These are phyloP conservation scores for Napeogenes inachia DNA, from an alignment of 2,888 invertebrate species.

Conservation along the genomic window DNA sequence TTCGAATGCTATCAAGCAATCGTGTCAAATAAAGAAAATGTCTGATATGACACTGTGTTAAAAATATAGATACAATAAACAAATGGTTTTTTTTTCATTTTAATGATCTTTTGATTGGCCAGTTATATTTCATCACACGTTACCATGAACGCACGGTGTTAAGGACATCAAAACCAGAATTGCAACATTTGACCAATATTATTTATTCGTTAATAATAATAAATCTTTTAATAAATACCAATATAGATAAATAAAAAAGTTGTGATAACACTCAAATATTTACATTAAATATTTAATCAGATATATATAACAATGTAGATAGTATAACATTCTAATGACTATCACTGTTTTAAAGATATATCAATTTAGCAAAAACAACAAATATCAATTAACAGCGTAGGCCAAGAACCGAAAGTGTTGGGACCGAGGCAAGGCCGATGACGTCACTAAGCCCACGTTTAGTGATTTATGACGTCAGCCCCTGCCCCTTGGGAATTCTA, in stretches of 20 bases:
- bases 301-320: not conserved
- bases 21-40: too few relatives aligned
- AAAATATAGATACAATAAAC: too few relatives aligned
- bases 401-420: conserved; percentile 25
- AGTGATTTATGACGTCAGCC: conserved; percentile 7
- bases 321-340: not conserved
- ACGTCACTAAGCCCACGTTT: conserved; percentile 19
- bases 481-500: not conserved
- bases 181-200: not conserved
- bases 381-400: conserved; percentile 17
- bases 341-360: not conserved
- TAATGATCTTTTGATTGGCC: too few relatives aligned
- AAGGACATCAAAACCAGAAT: not conserved
- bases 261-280: too few relatives aligned
- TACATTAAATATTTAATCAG: too few relatives aligned
- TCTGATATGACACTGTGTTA: too few relatives aligned
- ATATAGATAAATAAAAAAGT: too few relatives aligned
- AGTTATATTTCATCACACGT: not conserved
- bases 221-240: not conserved
- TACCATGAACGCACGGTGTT: not conserved
- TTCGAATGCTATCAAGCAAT: too few relatives aligned
- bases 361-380: not conserved
- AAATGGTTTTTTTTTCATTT: too few relatives aligned
- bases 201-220: not conserved
- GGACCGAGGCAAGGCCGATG: conserved; percentile 20